phyloP scores from a whole-genome alignment of 2,888 invertebrate genomes.

The Oscheius sp. region DNA sequence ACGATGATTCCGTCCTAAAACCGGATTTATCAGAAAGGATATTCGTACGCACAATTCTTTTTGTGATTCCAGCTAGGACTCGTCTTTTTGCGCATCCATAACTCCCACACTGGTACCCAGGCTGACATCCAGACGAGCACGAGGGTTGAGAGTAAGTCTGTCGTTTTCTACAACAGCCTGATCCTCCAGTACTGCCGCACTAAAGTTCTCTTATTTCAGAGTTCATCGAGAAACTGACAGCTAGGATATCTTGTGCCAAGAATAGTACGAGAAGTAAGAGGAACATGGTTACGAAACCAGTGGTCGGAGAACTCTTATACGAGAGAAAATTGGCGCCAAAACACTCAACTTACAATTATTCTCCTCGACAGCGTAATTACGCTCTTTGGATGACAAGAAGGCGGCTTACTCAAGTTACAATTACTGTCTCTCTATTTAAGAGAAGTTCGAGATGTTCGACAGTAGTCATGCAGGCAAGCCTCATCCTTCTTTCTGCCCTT shows the following conservation, averaged over 20 bases:
- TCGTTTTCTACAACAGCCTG: conserved; percentile 24
- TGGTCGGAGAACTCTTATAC: neutral
- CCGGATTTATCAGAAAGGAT: neutral
- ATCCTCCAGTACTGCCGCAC: conserved; percentile 25
- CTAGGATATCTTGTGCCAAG: neutral
- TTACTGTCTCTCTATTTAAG: conserved; percentile 1
- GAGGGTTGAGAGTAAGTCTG: conserved; percentile 11
- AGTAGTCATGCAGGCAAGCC: conserved; percentile 2
- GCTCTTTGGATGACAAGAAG: neutral
- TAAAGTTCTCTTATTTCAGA: neutral
- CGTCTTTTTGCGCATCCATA: conserved; percentile 53
- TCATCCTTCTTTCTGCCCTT: conserved; percentile 9
- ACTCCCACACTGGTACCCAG: conserved; percentile 52
- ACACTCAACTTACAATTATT: conserved; percentile 14
- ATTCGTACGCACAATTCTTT: conserved; percentile 36
- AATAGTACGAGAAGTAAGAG: neutral
- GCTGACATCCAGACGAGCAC: conserved; percentile 40
- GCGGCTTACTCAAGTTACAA: conserved; percentile 21
- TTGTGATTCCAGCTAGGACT: conserved; percentile 48
- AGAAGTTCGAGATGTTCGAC: neutral
- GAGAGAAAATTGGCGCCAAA: conserved; percentile 4
- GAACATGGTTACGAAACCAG: conserved; percentile 5
- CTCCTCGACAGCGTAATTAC: conserved; percentile 7
- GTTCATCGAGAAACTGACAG: conserved; percentile 3
- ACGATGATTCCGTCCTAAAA: conserved; percentile 45